These are phyloP conservation scores for Pitangus sulphuratus DNA, from an alignment of 2,797 vertebrate genomes.

Conservation along the genomic window DNA sequence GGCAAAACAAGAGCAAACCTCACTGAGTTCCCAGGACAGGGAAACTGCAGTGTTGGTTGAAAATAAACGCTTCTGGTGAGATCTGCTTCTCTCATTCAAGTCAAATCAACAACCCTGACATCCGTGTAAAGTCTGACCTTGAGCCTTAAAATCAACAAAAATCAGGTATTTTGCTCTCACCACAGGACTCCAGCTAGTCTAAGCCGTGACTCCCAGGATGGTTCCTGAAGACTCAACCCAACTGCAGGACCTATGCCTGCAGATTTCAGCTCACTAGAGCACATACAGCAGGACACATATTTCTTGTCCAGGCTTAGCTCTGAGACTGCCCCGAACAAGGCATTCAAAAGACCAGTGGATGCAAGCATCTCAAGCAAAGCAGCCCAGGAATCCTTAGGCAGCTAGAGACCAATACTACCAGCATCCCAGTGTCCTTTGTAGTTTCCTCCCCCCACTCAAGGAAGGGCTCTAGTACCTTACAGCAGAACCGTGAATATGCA, in stretches of 20 bases:
- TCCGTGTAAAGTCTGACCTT: not conserved
- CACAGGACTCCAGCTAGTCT: not conserved
- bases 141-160: not conserved
- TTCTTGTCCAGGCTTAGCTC: not conserved
- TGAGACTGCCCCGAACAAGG: not conserved
- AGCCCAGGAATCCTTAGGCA: not conserved
- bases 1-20: not conserved
- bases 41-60: not conserved
- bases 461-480: not conserved
- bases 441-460: not conserved
- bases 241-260: not conserved
- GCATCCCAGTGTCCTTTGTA: not conserved
- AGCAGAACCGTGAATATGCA: not conserved
- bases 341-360: not conserved
- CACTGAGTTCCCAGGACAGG: not conserved
- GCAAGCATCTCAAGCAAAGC: fast-evolving
- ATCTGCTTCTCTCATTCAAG: not conserved
- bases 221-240: not conserved
- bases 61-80: not conserved
- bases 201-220: not conserved
- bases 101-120: not conserved
- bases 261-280: not conserved
- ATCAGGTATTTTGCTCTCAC: not conserved
- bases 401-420: not conserved
- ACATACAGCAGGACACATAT: fast-evolving